Percentiles rank a stretch among this genome's conserved stretches.
Conservation (phyloP, 2,797 vertebrate genomes). For the Chloroceryle inda region DNA sequence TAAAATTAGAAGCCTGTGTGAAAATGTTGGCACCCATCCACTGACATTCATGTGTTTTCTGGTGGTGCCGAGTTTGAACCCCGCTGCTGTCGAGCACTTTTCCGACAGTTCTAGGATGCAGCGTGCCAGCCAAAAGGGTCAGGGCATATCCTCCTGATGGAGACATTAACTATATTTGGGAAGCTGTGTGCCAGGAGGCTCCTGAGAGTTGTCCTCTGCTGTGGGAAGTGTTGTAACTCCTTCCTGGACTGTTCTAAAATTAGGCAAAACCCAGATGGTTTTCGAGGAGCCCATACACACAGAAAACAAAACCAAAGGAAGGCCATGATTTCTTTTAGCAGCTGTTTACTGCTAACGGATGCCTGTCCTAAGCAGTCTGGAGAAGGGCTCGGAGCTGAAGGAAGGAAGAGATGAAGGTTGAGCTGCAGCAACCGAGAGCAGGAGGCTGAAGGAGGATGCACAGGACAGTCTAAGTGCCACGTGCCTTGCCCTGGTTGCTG, state of each 20-base stretch:
- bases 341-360: neutral
- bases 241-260: neutral
- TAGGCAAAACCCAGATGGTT: neutral
- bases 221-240: fast-evolving
- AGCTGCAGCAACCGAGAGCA: fast-evolving
- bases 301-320: neutral
- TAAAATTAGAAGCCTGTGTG: constrained; percentile 38
- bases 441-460: neutral
- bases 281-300: neutral
- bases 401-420: neutral
- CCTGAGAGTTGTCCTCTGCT: neutral
- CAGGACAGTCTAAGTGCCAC: neutral
- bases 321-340: neutral
- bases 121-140: neutral
- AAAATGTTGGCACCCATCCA: neutral
- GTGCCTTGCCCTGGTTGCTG: fast-evolving
- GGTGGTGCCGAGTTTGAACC: neutral
- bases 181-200: neutral
- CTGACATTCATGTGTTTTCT: neutral
- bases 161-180: neutral
- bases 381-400: fast-evolving
- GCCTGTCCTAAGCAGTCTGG: neutral
- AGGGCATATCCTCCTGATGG: neutral
- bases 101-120: neutral
- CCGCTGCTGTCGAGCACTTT: neutral